Evolutionary conservation across 2,797 vertebrate genomes (phyloP), one percentile per base, ranked within the genome.

Genomic region (Peromyscus melanophrys): DNA sequence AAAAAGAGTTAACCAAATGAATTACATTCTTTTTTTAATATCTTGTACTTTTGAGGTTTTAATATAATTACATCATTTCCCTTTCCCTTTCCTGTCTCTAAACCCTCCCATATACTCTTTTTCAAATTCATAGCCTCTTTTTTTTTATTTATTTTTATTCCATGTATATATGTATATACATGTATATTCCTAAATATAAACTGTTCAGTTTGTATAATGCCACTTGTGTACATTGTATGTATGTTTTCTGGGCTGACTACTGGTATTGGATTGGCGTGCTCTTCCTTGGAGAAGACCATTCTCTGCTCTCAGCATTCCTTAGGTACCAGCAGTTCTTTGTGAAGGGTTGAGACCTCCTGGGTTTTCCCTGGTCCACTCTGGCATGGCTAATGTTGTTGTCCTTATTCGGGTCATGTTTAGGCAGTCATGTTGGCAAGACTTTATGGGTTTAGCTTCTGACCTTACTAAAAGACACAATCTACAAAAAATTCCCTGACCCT

Each of bases 1-100:
- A 84, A 89, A n/a, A 87, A 59, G 40, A 90, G 52, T 71, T 83
- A 73, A 82, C 59, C 61, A 90, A 75, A 67, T 61, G 67, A 95
- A 85, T 1, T 59, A 37, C 8, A 90, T n/a, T 80, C 2, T 6
- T 29, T 25, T 82, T 14, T 81, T 43, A 23, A 85, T 67, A 49
- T 49, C 43, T n/a, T 86, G 12, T 37, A 69, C 6, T 52, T 85
- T 37, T 86, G 43, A 69, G 31, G 43, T 69, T 69, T 69, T n/a
- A 85, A 46, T 67, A 69, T 52, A 85, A 67, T 25, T 85, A 67
- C 31, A 86, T 52, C 21, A 69, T 52, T 69, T 37, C 31, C 12
- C 29, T 19, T 85, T 85, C 19, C 63, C 29, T 34, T 85, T 67
- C 29, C 83, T 37, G 52, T 65, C 21, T 69, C 31, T 86, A 69